phyloP scores from a whole-genome alignment of 2,797 vertebrate species.

The Urocyon cinereoargenteus region DNA sequence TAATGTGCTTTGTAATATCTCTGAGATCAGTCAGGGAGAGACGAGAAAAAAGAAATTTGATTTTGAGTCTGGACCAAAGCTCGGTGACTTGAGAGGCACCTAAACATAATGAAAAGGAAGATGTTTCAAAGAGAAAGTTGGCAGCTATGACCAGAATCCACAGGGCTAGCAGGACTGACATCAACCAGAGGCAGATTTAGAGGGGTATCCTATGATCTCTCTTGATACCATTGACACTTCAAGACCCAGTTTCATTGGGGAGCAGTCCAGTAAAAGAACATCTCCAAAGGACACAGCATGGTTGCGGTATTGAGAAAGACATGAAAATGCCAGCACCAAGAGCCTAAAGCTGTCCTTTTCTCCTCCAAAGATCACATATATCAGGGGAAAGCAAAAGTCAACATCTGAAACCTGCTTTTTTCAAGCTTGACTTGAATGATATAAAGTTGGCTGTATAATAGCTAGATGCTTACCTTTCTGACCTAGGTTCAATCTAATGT shows the following conservation, averaged over 20 bases:
- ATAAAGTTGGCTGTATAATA: constrained; percentile 83
- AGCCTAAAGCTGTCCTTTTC: constrained; percentile 83
- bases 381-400: constrained; percentile 84
- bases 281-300: constrained; percentile 85
- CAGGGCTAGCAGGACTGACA: constrained; percentile 83
- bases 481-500: constrained; percentile 80
- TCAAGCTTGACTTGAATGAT: constrained; percentile 83
- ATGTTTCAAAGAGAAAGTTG: constrained; percentile 85
- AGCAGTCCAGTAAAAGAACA: constrained; percentile 84
- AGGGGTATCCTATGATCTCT: constrained; percentile 84
- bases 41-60: constrained; percentile 86
- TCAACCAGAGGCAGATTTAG: constrained; percentile 84
- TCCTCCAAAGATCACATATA: constrained; percentile 84
- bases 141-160: constrained; percentile 85
- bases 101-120: constrained; percentile 87
- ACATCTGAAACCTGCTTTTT: constrained; percentile 83
- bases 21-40: constrained; percentile 85
- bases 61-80: constrained; percentile 86
- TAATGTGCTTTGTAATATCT: constrained; percentile 85
- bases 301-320: constrained; percentile 82
- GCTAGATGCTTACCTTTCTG: constrained; percentile 82
- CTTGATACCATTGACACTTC: constrained; percentile 86
- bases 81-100: constrained; percentile 84
- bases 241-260: constrained; percentile 85
- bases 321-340: constrained; percentile 83